Evolutionary conservation across 2,888 invertebrate genomes (phyloP).

Genomic region (Scelioninae gen. 1): DNA sequence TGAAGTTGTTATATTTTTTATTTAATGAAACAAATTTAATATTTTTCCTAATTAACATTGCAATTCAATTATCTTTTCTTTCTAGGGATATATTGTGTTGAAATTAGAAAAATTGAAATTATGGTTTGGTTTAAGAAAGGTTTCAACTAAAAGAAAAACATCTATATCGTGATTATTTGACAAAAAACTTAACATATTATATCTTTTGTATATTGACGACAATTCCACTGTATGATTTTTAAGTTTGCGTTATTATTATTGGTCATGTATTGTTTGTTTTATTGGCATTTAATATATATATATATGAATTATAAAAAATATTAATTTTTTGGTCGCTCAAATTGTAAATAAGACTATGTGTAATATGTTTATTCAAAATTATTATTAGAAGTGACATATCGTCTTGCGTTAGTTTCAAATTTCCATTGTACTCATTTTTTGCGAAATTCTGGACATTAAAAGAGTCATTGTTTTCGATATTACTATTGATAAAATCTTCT

Average conservation of each 20-base stretch:
- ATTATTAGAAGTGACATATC: too few relatives aligned
- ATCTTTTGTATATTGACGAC: background rate
- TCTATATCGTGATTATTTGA: background rate
- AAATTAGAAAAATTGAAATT: slow-evolving; percentile 4
- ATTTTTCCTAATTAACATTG: background rate
- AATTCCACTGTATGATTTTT: slow-evolving; percentile 19
- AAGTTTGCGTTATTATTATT: background rate
- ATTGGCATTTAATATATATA: background rate
- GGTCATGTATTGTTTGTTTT: background rate
- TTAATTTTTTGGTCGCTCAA: too few relatives aligned
- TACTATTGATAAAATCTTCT: too few relatives aligned
- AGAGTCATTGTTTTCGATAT: too few relatives aligned
- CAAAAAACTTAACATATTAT: too few relatives aligned
- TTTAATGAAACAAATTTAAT: background rate
- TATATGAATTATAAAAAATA: too few relatives aligned
- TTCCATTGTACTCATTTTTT: too few relatives aligned
- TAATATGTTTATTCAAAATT: too few relatives aligned
- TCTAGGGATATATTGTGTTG: background rate
- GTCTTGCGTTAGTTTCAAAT: too few relatives aligned
- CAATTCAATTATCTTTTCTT: background rate
- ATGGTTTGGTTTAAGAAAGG: background rate
- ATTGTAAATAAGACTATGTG: too few relatives aligned
- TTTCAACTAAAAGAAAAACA: slow-evolving; percentile 4
- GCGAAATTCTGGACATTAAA: too few relatives aligned
- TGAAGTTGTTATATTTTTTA: background rate